A percentile compares a stretch with the other conserved stretches of the same genome.
phyloP scores from a whole-genome alignment of 1,140 invertebrate species.

The Bombus polaris region DNA sequence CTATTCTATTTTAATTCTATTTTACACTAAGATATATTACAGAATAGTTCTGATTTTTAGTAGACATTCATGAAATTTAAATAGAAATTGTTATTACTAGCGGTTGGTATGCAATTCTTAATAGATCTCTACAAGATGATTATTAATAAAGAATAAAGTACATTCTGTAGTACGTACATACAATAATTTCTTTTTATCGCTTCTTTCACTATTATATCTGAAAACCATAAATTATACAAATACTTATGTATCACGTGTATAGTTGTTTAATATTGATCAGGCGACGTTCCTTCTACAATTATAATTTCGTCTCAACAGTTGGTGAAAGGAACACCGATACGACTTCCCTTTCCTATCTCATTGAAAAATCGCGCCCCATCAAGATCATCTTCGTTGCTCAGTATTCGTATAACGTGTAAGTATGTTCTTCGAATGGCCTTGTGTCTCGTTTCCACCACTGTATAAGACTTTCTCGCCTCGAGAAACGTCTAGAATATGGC shows the following conservation, averaged over 20 bases:
- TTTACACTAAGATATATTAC: neutral
- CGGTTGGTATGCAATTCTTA: neutral
- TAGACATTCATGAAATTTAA: too few relatives aligned
- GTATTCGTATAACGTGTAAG: neutral
- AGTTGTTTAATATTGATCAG: slow-evolving; percentile 40
- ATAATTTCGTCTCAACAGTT: neutral
- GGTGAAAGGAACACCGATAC: neutral
- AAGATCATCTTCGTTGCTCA: neutral
- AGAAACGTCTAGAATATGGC: neutral
- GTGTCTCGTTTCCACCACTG: neutral
- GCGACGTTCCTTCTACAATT: slow-evolving; percentile 53
- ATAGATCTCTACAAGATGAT: neutral
- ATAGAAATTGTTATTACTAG: too few relatives aligned
- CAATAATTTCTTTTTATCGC: neutral
- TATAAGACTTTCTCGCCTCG: neutral
- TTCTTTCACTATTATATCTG: neutral
- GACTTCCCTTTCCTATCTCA: slow-evolving; percentile 3
- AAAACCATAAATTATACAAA: neutral
- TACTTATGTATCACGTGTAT: slow-evolving; percentile 33
- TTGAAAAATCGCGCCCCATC: neutral
- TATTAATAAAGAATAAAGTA: neutral
- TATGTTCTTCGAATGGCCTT: neutral
- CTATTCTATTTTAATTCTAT: neutral
- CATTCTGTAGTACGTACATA: neutral
- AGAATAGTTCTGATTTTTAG: too few relatives aligned